Conservation (phyloP, 2,888 invertebrate species). For the Leptopilina drosophilae region DNA sequence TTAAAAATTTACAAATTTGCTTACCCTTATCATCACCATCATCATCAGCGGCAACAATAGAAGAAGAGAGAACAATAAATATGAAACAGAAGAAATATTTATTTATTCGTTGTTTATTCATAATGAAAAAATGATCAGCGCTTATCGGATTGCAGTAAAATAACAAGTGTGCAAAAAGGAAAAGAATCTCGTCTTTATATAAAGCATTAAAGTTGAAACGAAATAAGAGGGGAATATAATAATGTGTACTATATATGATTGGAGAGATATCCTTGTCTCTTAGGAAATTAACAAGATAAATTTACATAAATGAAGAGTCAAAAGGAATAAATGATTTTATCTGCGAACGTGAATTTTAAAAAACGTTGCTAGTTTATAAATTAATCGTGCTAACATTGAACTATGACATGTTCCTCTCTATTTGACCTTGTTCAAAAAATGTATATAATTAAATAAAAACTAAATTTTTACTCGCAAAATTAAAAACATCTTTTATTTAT, state of each 20-base stretch:
- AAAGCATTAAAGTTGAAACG: background rate
- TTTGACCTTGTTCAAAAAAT: background rate
- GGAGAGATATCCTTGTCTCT: conserved; percentile 14
- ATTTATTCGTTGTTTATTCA: background rate
- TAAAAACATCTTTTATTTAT: too few species aligned
- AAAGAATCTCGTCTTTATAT: conserved; percentile 5
- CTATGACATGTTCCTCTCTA: background rate
- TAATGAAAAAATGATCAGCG: background rate
- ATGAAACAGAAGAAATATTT: conserved; percentile 8
- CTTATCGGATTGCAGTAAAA: too few species aligned
- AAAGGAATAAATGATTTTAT: background rate
- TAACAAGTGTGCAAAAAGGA: background rate
- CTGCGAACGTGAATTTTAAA: background rate
- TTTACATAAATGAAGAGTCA: background rate
- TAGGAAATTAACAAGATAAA: background rate
- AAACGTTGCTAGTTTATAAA: background rate
- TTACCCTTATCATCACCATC: background rate
- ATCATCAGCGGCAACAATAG: background rate
- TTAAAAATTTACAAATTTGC: background rate
- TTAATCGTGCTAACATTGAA: conserved; percentile 5
- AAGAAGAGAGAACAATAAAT: background rate
- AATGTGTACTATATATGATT: background rate
- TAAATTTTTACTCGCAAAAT: too few species aligned
- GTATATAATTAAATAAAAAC: too few species aligned
- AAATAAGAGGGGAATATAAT: background rate